Percentiles rank a stretch among this genome's conserved stretches.
phyloP scores from a whole-genome alignment of 2,797 vertebrate species.

The Hypotaenidia okinawae region DNA sequence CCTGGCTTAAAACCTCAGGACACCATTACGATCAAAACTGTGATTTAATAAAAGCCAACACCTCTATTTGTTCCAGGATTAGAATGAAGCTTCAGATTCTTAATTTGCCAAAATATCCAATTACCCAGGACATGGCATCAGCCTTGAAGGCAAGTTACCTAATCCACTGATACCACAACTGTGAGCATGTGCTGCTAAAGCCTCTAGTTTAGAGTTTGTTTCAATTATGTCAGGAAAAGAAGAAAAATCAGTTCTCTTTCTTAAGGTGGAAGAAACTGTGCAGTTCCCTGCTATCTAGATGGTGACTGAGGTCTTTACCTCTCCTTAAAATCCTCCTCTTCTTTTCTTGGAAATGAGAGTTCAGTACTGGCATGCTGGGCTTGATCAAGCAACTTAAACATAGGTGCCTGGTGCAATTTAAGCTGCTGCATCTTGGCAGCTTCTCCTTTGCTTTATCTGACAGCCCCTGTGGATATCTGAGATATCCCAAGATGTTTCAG shows the following conservation, averaged over 20 bases:
- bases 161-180: background rate
- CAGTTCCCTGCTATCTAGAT: background rate
- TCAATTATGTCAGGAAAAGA: background rate
- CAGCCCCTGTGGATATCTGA: background rate
- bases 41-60: slow-evolving; percentile 15
- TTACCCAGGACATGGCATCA: background rate
- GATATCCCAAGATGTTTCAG: background rate
- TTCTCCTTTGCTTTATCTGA: background rate
- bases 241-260: background rate
- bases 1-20: background rate
- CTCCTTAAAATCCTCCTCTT: background rate
- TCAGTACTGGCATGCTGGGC: background rate
- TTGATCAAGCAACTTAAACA: background rate
- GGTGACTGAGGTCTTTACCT: background rate
- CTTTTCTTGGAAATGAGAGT: background rate
- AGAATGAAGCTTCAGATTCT: background rate
- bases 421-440: background rate
- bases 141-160: background rate
- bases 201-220: background rate
- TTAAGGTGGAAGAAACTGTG: background rate
- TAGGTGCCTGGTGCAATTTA: background rate
- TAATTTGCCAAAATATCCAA: background rate
- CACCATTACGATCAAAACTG: background rate
- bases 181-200: background rate
- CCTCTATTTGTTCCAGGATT: background rate